These are phyloP conservation scores for Harpagoxenus sublaevis DNA, from an alignment of 2,888 invertebrate species.

Conservation along the genomic window DNA sequence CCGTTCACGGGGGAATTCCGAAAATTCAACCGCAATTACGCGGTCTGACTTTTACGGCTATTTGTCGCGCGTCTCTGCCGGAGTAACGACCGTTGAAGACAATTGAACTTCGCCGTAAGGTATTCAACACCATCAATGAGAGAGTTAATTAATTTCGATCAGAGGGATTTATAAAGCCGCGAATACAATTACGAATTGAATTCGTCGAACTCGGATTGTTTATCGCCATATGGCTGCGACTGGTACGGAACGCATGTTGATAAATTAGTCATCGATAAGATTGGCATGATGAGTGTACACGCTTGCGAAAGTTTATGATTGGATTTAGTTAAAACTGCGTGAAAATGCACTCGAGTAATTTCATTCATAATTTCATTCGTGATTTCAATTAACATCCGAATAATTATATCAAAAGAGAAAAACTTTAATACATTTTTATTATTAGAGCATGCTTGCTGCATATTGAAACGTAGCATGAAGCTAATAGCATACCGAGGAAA, in stretches of 20 bases:
- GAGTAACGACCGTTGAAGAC: constrained; percentile 38
- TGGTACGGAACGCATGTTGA: neutral
- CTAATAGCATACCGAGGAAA: neutral
- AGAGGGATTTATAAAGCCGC: neutral
- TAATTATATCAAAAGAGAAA: neutral
- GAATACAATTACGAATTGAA: constrained; percentile 16
- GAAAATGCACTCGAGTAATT: neutral
- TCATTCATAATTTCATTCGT: no score
- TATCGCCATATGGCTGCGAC: neutral
- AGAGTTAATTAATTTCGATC: constrained; percentile 30
- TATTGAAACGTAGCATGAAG: neutral
- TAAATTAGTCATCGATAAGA: constrained; percentile 40
- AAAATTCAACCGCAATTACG: constrained; percentile 44
- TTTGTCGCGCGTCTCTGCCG: constrained; percentile 8
- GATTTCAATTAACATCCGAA: neutral
- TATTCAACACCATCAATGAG: constrained; percentile 14
- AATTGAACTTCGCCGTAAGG: constrained; percentile 30
- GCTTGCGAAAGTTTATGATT: neutral
- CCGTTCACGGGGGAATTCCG: constrained; percentile 18
- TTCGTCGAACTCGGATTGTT: neutral
- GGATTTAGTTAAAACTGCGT: neutral
- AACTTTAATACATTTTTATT: neutral
- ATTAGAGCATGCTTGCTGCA: neutral
- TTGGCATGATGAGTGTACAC: constrained; percentile 9
- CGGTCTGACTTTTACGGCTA: constrained; percentile 21